Base-by-base conservation (phyloP, 2,888 invertebrate genomes). In the Cremastinae sp. region DNA sequence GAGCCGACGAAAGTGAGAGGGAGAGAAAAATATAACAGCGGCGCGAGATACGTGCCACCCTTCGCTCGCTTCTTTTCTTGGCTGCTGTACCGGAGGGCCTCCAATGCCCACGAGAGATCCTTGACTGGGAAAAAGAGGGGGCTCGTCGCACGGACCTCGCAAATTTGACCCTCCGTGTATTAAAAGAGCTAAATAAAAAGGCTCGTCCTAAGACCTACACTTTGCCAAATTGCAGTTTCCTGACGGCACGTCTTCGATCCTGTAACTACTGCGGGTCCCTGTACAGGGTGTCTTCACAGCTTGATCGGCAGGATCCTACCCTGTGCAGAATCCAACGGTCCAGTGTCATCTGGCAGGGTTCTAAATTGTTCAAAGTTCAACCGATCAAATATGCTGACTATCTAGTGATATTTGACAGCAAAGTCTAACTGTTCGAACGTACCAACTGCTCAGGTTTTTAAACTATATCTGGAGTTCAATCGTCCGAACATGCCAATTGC, bases 191-290 rank as follows among this genome's bases (percentile, higher is more conserved):
- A 78, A 78, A 80, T 76, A 79, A 79, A 79, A 77, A 71, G 71
- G 78, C 76, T 77, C 74, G 75, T 79, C 79, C 84, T 85, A 85
- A 86, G 84, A 78, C 84, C 83, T 79, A 64, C 81, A 86, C 85
- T 88, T 87, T 85, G 75, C 82, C 65, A 89, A 88, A 89, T 88
- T 89, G 85, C 87, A 87, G 85, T 88, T 88, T 88, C 84, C 84
- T 85, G 83, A 83, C 78, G 83, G 80, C 79, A 81, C 77, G 79
- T 78, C 81, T 81, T 80, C 80, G 83, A 82, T 82, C 80, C 80
- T 82, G 75, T 76, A 79, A 80, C 77, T 74, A 72, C 54, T 54
- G 70, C 51, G 65, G 51, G 72, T 72, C 72, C 16, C 14, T 20
- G 28, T 4, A 65, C 2, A 49, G 16, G 20, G 28, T 28, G 28